phyloP scores from a whole-genome alignment of 2,113 vertebrate species.

The Rhinoptilus africanus region DNA sequence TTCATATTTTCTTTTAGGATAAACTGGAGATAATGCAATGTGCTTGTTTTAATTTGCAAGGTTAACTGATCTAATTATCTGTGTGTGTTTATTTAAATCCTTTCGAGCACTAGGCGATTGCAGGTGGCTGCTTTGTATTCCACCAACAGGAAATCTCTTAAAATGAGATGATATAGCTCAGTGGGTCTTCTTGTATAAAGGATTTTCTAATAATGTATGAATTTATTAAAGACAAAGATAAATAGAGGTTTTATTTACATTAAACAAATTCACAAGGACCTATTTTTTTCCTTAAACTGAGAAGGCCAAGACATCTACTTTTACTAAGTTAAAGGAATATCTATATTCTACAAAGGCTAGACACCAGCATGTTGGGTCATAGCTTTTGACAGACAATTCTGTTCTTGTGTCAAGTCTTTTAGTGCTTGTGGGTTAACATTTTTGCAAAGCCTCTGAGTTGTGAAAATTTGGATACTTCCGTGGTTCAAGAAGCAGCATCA shows the following conservation, averaged over 20 bases:
- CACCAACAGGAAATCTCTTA: slow-evolving; percentile 75
- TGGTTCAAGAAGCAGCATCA: background rate
- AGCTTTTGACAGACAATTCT: background rate
- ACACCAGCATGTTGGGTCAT: background rate
- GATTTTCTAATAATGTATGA: slow-evolving; percentile 73
- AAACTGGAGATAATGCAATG: slow-evolving; percentile 74
- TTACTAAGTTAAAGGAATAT: background rate
- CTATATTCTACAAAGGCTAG: background rate
- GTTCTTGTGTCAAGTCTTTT: background rate
- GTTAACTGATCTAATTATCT: slow-evolving; percentile 83
- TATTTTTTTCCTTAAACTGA: background rate
- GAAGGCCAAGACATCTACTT: background rate
- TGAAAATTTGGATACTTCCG: background rate
- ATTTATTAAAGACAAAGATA: slow-evolving; percentile 76
- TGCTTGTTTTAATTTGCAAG: slow-evolving; percentile 80
- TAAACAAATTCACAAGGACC: slow-evolving; percentile 61
- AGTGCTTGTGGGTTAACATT: background rate
- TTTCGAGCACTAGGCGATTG: slow-evolving; percentile 58
- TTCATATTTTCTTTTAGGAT: slow-evolving; percentile 80
- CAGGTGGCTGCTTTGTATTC: slow-evolving; percentile 78
- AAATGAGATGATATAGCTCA: slow-evolving; percentile 72
- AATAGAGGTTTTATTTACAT: slow-evolving; percentile 73
- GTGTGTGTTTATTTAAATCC: slow-evolving; percentile 75
- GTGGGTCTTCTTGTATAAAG: slow-evolving; percentile 64
- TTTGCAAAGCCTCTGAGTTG: background rate